Base-by-base conservation (phyloP, 2,113 vertebrate genomes). In the Laticauda colubrina region DNA sequence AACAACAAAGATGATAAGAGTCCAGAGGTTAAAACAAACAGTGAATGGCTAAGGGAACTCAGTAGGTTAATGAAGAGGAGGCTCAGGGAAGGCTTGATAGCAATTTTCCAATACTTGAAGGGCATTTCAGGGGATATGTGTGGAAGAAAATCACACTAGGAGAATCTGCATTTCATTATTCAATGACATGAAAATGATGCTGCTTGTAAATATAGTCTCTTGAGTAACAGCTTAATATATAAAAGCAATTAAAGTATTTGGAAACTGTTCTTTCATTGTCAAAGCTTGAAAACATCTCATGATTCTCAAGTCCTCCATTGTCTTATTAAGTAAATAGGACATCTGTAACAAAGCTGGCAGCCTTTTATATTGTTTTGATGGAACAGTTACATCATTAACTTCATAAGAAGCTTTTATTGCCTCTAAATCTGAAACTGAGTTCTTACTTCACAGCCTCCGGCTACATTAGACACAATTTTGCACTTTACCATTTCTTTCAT, bases 361-460 rank as follows among this genome's bases (percentile, higher is more conserved):
- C 89, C 12, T 95, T 95, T 85, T 90, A 93, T 93, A 95, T 97
- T 92, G n/a, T 34, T 94, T 93, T 96, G 87, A 81, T 12, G 90
- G 59, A 92, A 93, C 55, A 88, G 21, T 93, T 95, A 85, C 48
- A 95, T 93, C 90, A 93, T 96, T 96, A 97, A 96, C 90, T 93
- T 15, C 93, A 93, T 0, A 93, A 94, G 24, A 95, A 29, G 29
- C 94, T 93, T 95, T 96, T 92, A 87, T 81, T 94, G 59, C 29
- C 94, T 81, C 64, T 56, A 88, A 96, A 96, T 96, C 88, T 96
- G 86, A 95, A 95, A 88, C 85, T 88, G 86, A 94, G 55, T 54
- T 95, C 64, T 93, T 94, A 95, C 7, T 85, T 95, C 95, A 43
- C 85, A 93, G 59, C 23, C 57, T 61, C 4, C 86, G 93, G 51